Conservation (phyloP, 2,888 invertebrate species). For the Heliconius hortense region DNA sequence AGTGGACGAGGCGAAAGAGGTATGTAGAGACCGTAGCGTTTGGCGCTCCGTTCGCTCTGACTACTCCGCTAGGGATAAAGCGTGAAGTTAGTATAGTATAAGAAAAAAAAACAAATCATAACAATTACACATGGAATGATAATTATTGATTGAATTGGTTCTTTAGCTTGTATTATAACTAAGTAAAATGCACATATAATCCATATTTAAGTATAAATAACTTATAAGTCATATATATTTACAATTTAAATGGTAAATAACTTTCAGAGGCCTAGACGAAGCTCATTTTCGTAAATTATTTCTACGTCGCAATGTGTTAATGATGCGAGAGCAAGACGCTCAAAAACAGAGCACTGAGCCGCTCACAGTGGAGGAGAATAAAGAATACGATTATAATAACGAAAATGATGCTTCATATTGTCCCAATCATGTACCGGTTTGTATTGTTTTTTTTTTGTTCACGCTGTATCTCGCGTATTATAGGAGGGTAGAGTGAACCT, state of each 20-base stretch:
- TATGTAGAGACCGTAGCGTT: too few species aligned
- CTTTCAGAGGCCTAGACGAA: conserved; percentile 69
- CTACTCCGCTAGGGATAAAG: too few species aligned
- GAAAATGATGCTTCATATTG: conserved; percentile 79
- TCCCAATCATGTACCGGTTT: conserved; percentile 62
- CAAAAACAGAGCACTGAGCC: conserved; percentile 52
- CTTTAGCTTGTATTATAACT: too few species aligned
- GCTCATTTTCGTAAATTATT: conserved; percentile 73
- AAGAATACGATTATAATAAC: conserved; percentile 75
- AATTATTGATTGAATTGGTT: too few species aligned
- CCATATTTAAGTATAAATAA: not conserved
- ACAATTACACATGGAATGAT: too few species aligned
- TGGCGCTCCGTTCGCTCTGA: too few species aligned
- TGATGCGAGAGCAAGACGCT: conserved; percentile 58
- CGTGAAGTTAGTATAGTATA: too few species aligned
- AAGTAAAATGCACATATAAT: too few species aligned
- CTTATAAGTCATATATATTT: not conserved
- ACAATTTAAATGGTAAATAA: not conserved
- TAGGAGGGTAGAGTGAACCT: not conserved
- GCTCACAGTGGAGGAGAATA: conserved; percentile 59
- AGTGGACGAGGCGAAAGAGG: too few species aligned
- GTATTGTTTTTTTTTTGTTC: conserved; percentile 37
- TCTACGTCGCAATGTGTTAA: conserved; percentile 62
- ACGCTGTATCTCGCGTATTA: not conserved
- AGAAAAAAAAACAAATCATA: too few species aligned